Evolutionary conservation across 92 coral and sea anemone species (phyloP), one percentile per base, ranked within the genome.

Genomic region (Meandrina meandrites): DNA sequence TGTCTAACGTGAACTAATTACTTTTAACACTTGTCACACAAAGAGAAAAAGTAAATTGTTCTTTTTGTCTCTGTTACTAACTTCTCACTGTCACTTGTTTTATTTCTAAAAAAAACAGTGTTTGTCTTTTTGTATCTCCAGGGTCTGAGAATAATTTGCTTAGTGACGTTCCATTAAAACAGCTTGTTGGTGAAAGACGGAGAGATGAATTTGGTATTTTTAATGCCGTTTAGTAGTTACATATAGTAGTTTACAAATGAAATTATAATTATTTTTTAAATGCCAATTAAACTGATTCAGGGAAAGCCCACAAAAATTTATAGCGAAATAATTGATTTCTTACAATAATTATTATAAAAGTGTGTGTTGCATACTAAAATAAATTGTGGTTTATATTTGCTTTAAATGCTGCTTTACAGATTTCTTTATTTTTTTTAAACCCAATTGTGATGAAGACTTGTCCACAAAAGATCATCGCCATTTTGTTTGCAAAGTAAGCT

Each of bases 141-240:
- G 53, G 69, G 82, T 19, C 88, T 82, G 92, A 75, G 37, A 85
- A 89, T 68, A 76, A n/a, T n/a, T n/a, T 91, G 88, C 84, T 93
- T 3, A 90, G 90, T 0, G 91, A 93, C 15, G 91, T 84, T 0
- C 56, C 89, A 1, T 92, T 77, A 79, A 58, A 69, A 80, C 84
- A 76, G n/a, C n/a, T 40, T 30, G 13, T 85, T 58, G 81, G 66
- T 62, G 30, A 85, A 76, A 62, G 36, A n/a, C n/a, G n/a, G n/a
- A 56, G 24, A 36, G 19, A 84, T 37, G 86, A 86, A 83, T 60
- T 73, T 79, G 88, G 88, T 83, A 87, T 87, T 78, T 87, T 71
- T n/a, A n/a, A 91, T 91, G 87, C 80, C 94, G 84, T 91, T 84
- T 82, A 84, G 91, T 80, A 91, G 91, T 91, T 91, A 80, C 86